Conservation (phyloP, 2,113 vertebrate species). For the Cyrtonyx montezumae region DNA sequence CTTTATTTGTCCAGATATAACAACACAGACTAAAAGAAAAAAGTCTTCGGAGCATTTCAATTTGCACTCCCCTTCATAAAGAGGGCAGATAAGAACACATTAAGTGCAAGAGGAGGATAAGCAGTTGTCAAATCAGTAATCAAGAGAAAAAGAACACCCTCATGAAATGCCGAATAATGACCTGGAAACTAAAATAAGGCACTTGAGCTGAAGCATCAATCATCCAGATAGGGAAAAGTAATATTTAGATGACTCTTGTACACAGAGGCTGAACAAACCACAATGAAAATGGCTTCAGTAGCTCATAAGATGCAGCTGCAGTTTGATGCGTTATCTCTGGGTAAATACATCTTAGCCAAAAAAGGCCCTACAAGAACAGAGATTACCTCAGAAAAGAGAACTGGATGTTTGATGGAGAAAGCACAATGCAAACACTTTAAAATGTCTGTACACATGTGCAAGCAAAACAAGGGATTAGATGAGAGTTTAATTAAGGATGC, state of each 20-base stretch:
- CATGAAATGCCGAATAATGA: constrained; percentile 25
- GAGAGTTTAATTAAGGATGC: neutral
- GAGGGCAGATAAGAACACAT: constrained; percentile 26
- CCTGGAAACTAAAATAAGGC: constrained; percentile 28
- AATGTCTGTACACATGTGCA: neutral
- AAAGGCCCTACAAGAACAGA: neutral
- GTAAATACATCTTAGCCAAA: neutral
- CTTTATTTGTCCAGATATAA: neutral
- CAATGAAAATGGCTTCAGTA: neutral
- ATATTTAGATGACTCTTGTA: constrained; percentile 51
- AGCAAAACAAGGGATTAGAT: neutral
- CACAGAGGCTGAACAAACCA: constrained; percentile 7
- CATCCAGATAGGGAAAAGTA: constrained; percentile 17
- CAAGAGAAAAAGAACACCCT: constrained; percentile 38
- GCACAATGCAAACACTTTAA: neutral
- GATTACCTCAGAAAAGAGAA: neutral
- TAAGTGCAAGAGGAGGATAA: constrained; percentile 29
- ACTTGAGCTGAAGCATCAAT: constrained; percentile 55
- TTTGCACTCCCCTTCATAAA: constrained; percentile 2
- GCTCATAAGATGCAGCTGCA: accelerated
- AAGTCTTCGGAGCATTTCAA: neutral
- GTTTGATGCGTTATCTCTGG: neutral
- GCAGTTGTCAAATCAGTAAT: constrained; percentile 58
- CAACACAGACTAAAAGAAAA: neutral
- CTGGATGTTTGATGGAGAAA: neutral